Evolutionary conservation across 2,888 invertebrate species (phyloP).

Genomic region (Zaprionus obscuricornis): DNA sequence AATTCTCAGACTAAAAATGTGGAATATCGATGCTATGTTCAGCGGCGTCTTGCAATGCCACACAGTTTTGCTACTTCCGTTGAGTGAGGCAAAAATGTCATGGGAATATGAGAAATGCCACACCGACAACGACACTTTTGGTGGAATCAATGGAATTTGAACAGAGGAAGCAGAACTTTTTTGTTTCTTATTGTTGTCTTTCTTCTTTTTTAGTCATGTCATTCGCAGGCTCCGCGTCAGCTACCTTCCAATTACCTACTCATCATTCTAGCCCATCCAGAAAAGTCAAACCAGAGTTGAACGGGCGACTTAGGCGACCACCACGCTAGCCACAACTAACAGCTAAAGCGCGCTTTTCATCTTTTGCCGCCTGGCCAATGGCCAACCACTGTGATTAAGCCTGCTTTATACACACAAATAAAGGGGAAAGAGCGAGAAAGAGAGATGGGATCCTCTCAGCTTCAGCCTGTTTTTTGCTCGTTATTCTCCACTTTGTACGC

Average conservation of each 20-base stretch:
- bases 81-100: slow-evolving; percentile 62
- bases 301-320: slow-evolving; percentile 43
- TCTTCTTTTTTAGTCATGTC: slow-evolving; percentile 62
- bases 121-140: slow-evolving; percentile 53
- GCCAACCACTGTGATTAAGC: slow-evolving; percentile 81
- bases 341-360: slow-evolving; percentile 68
- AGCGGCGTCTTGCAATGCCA: slow-evolving; percentile 79
- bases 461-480: slow-evolving; percentile 64
- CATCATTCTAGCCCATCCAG: slow-evolving; percentile 65
- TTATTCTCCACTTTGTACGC: slow-evolving; percentile 77
- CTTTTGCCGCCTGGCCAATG: slow-evolving; percentile 77
- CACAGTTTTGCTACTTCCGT: slow-evolving; percentile 80
- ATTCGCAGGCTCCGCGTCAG: slow-evolving; percentile 57
- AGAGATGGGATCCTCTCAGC: slow-evolving; percentile 16
- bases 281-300: slow-evolving; percentile 18
- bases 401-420: slow-evolving; percentile 59
- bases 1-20: slow-evolving; percentile 46
- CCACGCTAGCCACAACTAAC: slow-evolving; percentile 75
- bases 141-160: slow-evolving; percentile 30
- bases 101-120: slow-evolving; percentile 63
- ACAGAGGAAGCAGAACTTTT: slow-evolving; percentile 51
- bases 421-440: slow-evolving; percentile 8
- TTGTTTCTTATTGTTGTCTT: slow-evolving; percentile 3
- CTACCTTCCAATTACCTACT: slow-evolving; percentile 75
- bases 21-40: slow-evolving; percentile 22